A percentile compares a stretch with the other conserved stretches of the same genome.
phyloP scores from a whole-genome alignment of 2,888 invertebrate species.

The Beris morrisii region DNA sequence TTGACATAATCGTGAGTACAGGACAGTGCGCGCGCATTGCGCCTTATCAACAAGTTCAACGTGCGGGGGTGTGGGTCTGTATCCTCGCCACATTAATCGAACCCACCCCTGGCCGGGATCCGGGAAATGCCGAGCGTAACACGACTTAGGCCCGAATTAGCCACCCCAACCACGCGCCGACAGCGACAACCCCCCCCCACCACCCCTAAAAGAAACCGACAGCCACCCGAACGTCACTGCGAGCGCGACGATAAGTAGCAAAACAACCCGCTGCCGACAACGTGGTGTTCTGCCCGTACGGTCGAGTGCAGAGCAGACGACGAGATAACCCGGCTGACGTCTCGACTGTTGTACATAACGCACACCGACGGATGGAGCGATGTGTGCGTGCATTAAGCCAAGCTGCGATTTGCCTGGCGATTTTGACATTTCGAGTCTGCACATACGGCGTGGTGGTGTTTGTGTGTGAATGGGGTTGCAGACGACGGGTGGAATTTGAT shows the following conservation, averaged over 20 bases:
- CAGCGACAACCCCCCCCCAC: background rate
- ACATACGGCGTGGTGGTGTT: conserved; percentile 9
- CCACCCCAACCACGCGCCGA: conserved; percentile 26
- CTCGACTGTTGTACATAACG: conserved; percentile 25
- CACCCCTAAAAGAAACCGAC: background rate
- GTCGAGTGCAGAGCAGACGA: background rate
- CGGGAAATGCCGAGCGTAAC: conserved; percentile 27
- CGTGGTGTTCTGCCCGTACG: background rate
- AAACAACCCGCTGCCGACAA: no score
- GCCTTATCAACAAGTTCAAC: conserved; percentile 6
- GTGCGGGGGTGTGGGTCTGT: conserved; percentile 7
- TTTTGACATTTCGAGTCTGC: background rate
- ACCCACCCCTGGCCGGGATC: conserved; percentile 3
- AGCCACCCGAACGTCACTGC: no score
- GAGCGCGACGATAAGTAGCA: no score
- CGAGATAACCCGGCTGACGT: background rate
- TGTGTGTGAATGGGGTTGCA: conserved; percentile 18
- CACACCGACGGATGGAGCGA: background rate
- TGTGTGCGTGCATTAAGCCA: conserved; percentile 22
- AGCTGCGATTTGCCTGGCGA: conserved; percentile 15
- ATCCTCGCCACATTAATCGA: conserved; percentile 10
- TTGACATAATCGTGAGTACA: conserved; percentile 11
- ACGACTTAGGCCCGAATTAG: conserved; percentile 36
- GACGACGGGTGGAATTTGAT: conserved; percentile 35
- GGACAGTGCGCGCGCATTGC: conserved; percentile 15